Evolutionary conservation across 2,888 invertebrate species (phyloP).

Genomic region (Netelia virgata): DNA sequence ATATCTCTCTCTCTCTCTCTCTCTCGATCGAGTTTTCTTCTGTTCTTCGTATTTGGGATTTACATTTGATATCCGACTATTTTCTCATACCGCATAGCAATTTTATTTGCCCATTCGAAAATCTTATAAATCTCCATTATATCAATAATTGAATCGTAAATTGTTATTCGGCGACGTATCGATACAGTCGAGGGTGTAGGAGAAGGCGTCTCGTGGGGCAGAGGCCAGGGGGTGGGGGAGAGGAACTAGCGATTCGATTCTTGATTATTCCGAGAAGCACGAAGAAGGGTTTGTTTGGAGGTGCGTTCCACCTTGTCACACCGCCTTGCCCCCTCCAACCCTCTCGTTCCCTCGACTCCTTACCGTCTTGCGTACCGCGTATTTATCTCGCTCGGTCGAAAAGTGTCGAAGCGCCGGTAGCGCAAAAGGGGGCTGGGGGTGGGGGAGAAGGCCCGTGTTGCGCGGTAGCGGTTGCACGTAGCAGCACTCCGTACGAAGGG

Average conservation of each 20-base stretch:
- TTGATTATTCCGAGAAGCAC: constrained; percentile 63
- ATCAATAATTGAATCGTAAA: constrained; percentile 67
- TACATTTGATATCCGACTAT: neutral
- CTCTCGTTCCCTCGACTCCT: constrained; percentile 23
- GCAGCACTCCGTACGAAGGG: constrained; percentile 52
- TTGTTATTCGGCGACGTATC: constrained; percentile 61
- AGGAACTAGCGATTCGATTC: constrained; percentile 48
- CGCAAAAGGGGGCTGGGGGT: constrained; percentile 43
- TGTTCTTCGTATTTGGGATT: neutral
- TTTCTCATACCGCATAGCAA: no score
- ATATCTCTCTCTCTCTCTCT: no score
- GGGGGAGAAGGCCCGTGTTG: constrained; percentile 56
- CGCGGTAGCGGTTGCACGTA: constrained; percentile 69
- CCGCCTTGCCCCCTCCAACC: constrained; percentile 67
- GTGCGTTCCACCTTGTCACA: constrained; percentile 60
- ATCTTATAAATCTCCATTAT: constrained; percentile 3
- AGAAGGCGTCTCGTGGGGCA: constrained; percentile 26
- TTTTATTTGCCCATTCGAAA: neutral
- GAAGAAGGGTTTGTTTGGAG: constrained; percentile 62
- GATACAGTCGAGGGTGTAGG: neutral
- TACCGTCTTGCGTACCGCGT: constrained; percentile 35
- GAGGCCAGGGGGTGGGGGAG: constrained; percentile 35
- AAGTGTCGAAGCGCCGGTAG: constrained; percentile 61
- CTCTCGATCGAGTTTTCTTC: no score
- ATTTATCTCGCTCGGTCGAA: constrained; percentile 66